Percentiles rank a stretch among this genome's conserved stretches.
Conservation (phyloP, 2,797 vertebrate genomes). For the Lateolabrax maculatus region DNA sequence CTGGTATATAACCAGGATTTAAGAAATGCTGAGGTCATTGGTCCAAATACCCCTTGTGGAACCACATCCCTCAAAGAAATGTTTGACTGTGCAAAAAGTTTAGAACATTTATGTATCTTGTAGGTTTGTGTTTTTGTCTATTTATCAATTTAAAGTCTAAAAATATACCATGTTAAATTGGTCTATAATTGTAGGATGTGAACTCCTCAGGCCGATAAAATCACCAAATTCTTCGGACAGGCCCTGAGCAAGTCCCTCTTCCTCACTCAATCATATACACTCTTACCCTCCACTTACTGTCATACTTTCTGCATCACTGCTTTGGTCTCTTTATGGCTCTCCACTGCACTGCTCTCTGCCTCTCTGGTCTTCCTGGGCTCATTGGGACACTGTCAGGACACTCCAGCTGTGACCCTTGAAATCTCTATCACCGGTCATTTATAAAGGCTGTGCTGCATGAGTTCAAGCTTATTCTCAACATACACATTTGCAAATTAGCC, state of each 20-base stretch:
- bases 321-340: slow-evolving; percentile 6
- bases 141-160: neutral
- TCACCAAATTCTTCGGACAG: neutral
- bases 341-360: slow-evolving; percentile 13
- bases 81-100: neutral
- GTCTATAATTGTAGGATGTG: neutral
- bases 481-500: no score
- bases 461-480: neutral
- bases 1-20: neutral
- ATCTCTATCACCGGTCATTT: neutral
- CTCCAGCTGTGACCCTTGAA: slow-evolving; percentile 28
- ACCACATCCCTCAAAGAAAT: neutral
- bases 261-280: slow-evolving; percentile 22
- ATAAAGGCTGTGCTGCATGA: neutral
- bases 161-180: neutral
- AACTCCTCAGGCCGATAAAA: neutral
- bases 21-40: slow-evolving; percentile 1
- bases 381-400: neutral
- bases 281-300: slow-evolving; percentile 26
- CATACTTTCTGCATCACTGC: slow-evolving; percentile 34
- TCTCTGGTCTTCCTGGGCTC: slow-evolving; percentile 20
- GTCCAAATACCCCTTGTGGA: neutral
- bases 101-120: neutral
- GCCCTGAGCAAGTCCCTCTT: neutral
- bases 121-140: neutral